Conservation (phyloP, 2,888 invertebrate species). For the Drosophila macrospina region DNA sequence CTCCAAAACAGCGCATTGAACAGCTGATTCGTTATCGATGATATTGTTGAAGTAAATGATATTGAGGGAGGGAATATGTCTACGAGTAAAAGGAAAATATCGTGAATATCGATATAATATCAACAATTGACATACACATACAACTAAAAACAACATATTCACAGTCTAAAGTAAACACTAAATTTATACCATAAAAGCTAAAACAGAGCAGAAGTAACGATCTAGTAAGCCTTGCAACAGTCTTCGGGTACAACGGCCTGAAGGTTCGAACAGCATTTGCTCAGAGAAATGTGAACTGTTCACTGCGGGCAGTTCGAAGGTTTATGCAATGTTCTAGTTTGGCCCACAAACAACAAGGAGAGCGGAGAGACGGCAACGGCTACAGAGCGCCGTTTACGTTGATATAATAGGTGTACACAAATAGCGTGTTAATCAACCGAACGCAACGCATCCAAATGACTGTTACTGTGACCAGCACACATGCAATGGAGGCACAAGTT, state of each 20-base stretch:
- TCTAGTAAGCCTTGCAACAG: constrained; percentile 32
- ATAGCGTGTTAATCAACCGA: constrained; percentile 43
- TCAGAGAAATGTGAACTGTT: constrained; percentile 64
- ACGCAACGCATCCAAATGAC: constrained; percentile 77
- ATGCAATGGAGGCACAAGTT: constrained; percentile 83
- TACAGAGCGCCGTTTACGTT: constrained; percentile 33
- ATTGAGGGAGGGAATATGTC: not conserved
- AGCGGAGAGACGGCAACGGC: constrained; percentile 21
- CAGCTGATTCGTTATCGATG: constrained; percentile 39
- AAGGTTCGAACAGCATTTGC: constrained; percentile 21
- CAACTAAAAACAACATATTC: constrained; percentile 48
- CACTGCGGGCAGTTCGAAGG: constrained; percentile 53
- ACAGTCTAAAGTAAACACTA: constrained; percentile 64
- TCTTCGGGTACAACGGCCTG: constrained; percentile 23
- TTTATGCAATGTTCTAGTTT: constrained; percentile 77
- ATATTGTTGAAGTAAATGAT: not conserved
- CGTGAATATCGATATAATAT: constrained; percentile 54
- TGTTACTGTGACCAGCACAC: constrained; percentile 78
- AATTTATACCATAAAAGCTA: constrained; percentile 52
- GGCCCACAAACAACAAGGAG: constrained; percentile 43
- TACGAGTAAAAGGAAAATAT: constrained; percentile 21
- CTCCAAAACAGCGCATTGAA: not conserved
- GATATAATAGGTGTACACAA: constrained; percentile 45
- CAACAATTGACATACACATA: constrained; percentile 62
- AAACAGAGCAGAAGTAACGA: constrained; percentile 18